Conservation (phyloP, 2,888 invertebrate genomes). For the Hemistola chrysoprasaria region DNA sequence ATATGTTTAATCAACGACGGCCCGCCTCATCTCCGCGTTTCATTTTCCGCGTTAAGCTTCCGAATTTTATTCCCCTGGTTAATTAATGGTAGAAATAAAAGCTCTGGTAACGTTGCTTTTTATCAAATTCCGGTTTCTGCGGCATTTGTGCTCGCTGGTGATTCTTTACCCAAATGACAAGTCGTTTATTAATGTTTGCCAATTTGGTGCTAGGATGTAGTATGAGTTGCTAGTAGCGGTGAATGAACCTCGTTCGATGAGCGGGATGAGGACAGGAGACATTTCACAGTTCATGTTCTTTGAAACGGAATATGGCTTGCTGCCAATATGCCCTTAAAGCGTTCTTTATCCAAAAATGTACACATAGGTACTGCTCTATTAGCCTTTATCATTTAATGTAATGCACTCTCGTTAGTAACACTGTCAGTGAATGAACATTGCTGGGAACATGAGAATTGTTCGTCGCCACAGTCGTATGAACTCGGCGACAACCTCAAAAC, state of each 20-base stretch:
- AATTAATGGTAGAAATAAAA: slow-evolving; percentile 24
- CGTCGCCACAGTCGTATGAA: background rate
- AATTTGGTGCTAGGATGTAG: slow-evolving; percentile 35
- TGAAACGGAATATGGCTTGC: slow-evolving; percentile 51
- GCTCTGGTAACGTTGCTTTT: slow-evolving; percentile 13
- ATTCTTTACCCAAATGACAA: slow-evolving; percentile 40
- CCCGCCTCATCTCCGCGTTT: slow-evolving; percentile 20
- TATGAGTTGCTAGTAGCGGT: slow-evolving; percentile 35
- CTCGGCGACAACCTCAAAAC: background rate
- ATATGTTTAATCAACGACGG: slow-evolving; percentile 24
- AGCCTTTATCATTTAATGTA: slow-evolving; percentile 35
- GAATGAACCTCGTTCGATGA: slow-evolving; percentile 41
- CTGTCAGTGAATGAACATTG: slow-evolving; percentile 6
- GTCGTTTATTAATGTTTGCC: slow-evolving; percentile 39
- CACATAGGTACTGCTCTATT: slow-evolving; percentile 41
- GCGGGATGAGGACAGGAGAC: slow-evolving; percentile 27
- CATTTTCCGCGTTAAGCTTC: slow-evolving; percentile 22
- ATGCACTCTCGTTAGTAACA: background rate
- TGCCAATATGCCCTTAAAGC: slow-evolving; percentile 59
- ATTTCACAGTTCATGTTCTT: slow-evolving; percentile 25
- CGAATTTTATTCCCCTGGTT: slow-evolving; percentile 25
- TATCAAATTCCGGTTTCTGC: slow-evolving; percentile 25
- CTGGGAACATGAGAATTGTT: background rate
- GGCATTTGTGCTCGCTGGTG: slow-evolving; percentile 33
- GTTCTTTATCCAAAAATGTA: slow-evolving; percentile 42